Percentiles rank a stretch among this genome's conserved stretches.
These are phyloP conservation scores for Decapterus maruadsi DNA, from an alignment of 2,797 vertebrate species.

Conservation along the genomic window DNA sequence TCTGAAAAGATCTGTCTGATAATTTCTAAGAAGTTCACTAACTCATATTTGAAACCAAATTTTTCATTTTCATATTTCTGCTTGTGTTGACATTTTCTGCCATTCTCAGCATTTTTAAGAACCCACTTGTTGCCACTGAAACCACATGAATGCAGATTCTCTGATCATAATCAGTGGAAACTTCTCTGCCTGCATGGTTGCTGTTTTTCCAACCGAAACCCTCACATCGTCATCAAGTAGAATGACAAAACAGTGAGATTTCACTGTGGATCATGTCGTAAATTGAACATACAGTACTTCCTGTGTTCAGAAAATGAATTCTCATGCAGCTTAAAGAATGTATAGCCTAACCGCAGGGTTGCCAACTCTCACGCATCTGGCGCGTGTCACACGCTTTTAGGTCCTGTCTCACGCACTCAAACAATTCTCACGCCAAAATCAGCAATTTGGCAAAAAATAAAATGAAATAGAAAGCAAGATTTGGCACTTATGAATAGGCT, in stretches of 20 bases:
- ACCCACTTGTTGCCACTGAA: slow-evolving; percentile 28
- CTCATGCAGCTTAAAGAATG: background rate
- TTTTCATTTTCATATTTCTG: slow-evolving; percentile 10
- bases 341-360: too few species aligned
- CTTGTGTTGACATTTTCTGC: slow-evolving; percentile 14
- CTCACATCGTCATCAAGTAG: background rate
- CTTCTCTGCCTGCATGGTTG: background rate
- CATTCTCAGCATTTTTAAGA: slow-evolving; percentile 22
- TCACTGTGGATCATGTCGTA: background rate
- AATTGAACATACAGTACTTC: too few species aligned
- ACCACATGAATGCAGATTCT: background rate
- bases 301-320: background rate
- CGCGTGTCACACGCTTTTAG: too few species aligned
- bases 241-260: background rate
- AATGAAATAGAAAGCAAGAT: too few species aligned
- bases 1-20: background rate
- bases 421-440: too few species aligned
- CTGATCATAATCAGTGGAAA: slow-evolving; percentile 26
- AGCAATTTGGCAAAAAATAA: too few species aligned
- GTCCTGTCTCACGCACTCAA: too few species aligned
- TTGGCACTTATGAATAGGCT: too few species aligned
- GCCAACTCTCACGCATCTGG: too few species aligned
- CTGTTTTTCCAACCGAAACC: slow-evolving; percentile 11
- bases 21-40: background rate
- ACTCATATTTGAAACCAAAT: background rate